Percentiles rank a stretch among this genome's conserved stretches.
These are phyloP conservation scores for Lycopodina hypogea DNA, from an alignment of 37 sponge, comb jelly and placozoan species.

Conservation along the genomic window DNA sequence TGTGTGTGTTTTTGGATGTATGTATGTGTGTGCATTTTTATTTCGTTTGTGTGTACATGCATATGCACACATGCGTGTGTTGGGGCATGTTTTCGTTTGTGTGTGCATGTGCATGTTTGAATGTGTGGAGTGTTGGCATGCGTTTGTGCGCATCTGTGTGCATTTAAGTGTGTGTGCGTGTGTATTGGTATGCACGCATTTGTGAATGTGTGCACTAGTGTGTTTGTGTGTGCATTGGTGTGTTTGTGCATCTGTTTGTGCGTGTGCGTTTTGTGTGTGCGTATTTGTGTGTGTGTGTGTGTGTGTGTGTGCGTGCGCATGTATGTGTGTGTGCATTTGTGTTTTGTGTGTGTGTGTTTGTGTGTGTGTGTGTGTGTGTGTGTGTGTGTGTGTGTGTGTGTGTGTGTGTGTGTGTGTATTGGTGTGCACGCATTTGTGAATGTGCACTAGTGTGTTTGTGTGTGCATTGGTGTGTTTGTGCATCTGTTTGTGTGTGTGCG, in stretches of 20 bases:
- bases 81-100: neutral
- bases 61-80: neutral
- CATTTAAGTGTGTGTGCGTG: slow-evolving; percentile 2
- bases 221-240: slow-evolving; percentile 7
- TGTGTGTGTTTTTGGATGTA: slow-evolving; percentile 12
- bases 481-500: neutral
- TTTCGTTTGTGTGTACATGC: too few species aligned
- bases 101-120: neutral
- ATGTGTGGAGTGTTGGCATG: too few species aligned
- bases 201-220: neutral
- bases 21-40: slow-evolving; percentile 2
- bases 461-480: slow-evolving; percentile 8
- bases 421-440: too few species aligned
- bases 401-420: slow-evolving; percentile 8
- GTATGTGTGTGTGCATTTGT: slow-evolving; percentile 12
- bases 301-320: neutral
- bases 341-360: neutral
- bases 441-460: slow-evolving; percentile 7
- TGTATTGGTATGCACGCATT: neutral
- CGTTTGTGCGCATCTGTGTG: neutral
- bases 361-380: slow-evolving; percentile 9
- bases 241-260: slow-evolving; percentile 1
- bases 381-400: slow-evolving; percentile 9
- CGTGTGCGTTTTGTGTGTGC: too few species aligned
- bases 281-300: slow-evolving; percentile 12